These are phyloP conservation scores for Trochalopteron elliotii DNA, from an alignment of 2,113 vertebrate genomes.

Conservation along the genomic window DNA sequence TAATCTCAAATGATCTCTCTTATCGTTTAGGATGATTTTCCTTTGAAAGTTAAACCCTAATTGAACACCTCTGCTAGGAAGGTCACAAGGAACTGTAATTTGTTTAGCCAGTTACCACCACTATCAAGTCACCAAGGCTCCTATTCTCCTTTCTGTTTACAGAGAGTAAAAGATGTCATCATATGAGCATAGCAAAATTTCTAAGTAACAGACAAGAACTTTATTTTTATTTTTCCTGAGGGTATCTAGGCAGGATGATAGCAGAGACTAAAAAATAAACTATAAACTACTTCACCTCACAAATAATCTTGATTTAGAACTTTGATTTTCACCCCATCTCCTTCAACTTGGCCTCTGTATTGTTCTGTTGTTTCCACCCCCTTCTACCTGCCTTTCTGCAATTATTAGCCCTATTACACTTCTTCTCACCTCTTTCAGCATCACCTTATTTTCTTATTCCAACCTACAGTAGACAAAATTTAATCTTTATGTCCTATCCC, in stretches of 20 bases:
- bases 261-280: neutral
- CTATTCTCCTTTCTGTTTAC: neutral
- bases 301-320: neutral
- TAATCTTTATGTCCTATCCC: neutral
- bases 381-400: neutral
- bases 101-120: neutral
- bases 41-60: neutral
- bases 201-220: neutral
- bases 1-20: conserved; percentile 1
- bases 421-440: neutral
- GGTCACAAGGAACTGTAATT: neutral
- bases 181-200: neutral
- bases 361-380: neutral
- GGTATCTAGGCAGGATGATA: neutral
- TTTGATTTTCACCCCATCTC: neutral
- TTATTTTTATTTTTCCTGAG: neutral
- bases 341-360: neutral
- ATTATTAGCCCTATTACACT: neutral
- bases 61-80: neutral
- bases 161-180: neutral
- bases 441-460: neutral
- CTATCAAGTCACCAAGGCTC: neutral
- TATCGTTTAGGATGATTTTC: neutral
- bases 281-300: neutral
- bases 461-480: neutral